Evolutionary conservation across 2,113 vertebrate species (phyloP).

Genomic region (Spea bombifrons): DNA sequence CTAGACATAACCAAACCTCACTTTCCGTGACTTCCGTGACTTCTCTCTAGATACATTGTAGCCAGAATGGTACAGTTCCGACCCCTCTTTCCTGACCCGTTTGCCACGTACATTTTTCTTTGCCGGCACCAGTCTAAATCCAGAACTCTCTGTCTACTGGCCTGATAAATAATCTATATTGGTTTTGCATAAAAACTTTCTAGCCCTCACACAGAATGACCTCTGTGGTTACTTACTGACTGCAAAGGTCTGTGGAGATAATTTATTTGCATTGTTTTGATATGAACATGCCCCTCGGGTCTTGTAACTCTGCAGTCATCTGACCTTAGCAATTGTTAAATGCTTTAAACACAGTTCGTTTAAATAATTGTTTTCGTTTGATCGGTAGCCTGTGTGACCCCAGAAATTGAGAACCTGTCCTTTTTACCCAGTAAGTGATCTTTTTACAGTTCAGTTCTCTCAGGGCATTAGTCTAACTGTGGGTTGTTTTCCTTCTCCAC

Average conservation of each 20-base stretch:
- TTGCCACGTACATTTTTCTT: too few species aligned
- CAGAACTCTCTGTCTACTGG: background rate
- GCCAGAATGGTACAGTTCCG: too few species aligned
- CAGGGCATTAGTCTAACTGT: background rate
- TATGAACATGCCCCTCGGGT: constrained; percentile 72
- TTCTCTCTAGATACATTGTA: too few species aligned
- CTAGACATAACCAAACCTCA: too few species aligned
- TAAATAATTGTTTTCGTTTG: constrained; percentile 82
- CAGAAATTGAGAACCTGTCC: constrained; percentile 12
- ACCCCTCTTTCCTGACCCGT: too few species aligned
- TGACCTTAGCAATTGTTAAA: constrained; percentile 76
- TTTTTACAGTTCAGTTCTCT: constrained; percentile 33
- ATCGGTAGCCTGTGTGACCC: constrained; percentile 47
- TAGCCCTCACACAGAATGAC: constrained; percentile 63
- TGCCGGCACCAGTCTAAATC: constrained; percentile 15
- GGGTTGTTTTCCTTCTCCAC: background rate
- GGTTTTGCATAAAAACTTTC: constrained; percentile 65
- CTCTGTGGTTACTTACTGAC: constrained; percentile 79
- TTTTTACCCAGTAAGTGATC: constrained; percentile 25
- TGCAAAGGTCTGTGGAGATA: constrained; percentile 65
- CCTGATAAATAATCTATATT: constrained; percentile 46
- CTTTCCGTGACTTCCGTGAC: too few species aligned
- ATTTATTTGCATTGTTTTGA: constrained; percentile 83
- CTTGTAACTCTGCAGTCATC: constrained; percentile 79
- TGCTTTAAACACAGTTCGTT: constrained; percentile 80